phyloP scores from a whole-genome alignment of 2,888 invertebrate genomes.

The Lutraria lutraria region DNA sequence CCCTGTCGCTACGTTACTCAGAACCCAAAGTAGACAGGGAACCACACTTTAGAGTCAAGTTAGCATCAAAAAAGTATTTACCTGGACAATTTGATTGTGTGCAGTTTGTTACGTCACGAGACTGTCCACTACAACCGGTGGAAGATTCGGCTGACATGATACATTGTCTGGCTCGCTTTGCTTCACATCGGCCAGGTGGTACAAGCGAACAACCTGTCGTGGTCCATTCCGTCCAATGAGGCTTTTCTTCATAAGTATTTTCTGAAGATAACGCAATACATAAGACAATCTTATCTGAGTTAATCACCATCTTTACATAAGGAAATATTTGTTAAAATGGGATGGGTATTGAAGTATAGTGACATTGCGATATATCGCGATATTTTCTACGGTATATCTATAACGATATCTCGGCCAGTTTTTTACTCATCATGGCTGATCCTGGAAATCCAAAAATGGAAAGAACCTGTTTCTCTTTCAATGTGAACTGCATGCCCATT shows the following conservation, averaged over 20 bases:
- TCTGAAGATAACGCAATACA: background rate
- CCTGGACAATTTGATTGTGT: background rate
- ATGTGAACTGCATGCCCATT: no score
- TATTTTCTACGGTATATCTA: no score
- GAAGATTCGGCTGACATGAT: background rate
- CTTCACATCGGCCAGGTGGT: background rate
- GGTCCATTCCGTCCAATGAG: background rate
- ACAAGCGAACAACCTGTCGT: background rate
- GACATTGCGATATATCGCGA: no score
- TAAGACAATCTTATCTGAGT: background rate
- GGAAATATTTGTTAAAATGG: no score
- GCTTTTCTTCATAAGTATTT: background rate
- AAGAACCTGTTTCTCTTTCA: no score
- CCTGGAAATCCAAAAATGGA: no score
- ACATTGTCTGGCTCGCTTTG: background rate
- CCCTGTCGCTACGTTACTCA: no score
- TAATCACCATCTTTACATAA: background rate
- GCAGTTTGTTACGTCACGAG: background rate
- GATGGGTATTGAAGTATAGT: no score
- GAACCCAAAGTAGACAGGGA: no score
- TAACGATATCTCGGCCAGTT: no score
- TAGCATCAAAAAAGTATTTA: background rate
- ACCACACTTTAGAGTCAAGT: no score
- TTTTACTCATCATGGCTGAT: no score
- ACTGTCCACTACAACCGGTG: background rate